Evolutionary conservation across 2,797 vertebrate genomes (phyloP).

Genomic region (Petrocephalus schoutedeni): DNA sequence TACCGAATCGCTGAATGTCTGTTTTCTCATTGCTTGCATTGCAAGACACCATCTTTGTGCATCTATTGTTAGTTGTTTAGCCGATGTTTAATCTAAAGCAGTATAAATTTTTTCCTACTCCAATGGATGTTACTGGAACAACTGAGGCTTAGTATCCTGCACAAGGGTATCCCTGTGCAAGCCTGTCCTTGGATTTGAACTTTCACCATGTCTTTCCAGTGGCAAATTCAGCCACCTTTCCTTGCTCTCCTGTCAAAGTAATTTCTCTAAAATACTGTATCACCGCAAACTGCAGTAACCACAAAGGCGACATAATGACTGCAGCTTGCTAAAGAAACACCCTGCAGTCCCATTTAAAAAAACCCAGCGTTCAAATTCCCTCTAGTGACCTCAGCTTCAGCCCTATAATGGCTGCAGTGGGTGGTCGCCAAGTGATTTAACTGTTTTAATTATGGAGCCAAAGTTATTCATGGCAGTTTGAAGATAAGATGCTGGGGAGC

Average conservation of each 20-base stretch:
- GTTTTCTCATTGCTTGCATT: constrained; percentile 21
- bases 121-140: not conserved
- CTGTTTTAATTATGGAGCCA: constrained; percentile 19
- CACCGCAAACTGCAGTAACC: constrained; percentile 25
- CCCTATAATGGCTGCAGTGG: constrained; percentile 27
- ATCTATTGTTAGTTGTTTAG: not conserved
- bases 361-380: constrained; percentile 14
- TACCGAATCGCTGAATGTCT: not conserved
- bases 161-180: not conserved
- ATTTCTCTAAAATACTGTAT: constrained; percentile 29
- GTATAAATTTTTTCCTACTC: not conserved
- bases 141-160: not conserved
- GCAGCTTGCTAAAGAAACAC: constrained; percentile 6
- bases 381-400: constrained; percentile 28
- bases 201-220: not conserved
- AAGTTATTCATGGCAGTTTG: not conserved
- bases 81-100: not conserved
- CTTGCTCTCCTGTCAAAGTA: not conserved
- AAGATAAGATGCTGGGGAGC: not conserved
- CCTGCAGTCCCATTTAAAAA: constrained; percentile 8
- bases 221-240: not conserved
- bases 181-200: not conserved
- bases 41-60: not conserved
- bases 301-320: constrained; percentile 22
- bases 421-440: constrained; percentile 32